Evolutionary conservation across 2,888 invertebrate genomes (phyloP).

Genomic region (Phalangium opilio): DNA sequence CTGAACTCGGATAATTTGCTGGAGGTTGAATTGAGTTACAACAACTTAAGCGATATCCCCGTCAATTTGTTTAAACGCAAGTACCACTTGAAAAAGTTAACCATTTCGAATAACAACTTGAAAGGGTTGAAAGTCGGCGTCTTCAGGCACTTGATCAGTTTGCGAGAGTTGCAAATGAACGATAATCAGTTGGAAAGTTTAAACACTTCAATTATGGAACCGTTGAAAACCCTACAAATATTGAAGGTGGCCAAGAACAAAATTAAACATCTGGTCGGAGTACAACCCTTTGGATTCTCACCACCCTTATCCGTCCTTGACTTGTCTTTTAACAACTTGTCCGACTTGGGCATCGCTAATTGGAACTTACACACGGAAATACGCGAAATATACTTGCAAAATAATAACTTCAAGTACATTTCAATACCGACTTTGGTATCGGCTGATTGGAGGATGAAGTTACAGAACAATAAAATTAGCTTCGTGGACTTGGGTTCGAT

Average conservation of each 20-base stretch:
- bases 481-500: background rate
- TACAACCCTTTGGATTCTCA: constrained; percentile 42
- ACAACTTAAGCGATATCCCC: constrained; percentile 4
- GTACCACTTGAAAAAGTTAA: constrained; percentile 9
- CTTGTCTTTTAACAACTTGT: constrained; percentile 46
- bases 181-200: constrained; percentile 10
- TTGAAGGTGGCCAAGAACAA: constrained; percentile 45
- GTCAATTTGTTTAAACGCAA: constrained; percentile 9
- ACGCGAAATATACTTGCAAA: constrained; percentile 16
- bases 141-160: constrained; percentile 9
- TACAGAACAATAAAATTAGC: background rate
- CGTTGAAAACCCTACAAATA: constrained; percentile 17
- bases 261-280: constrained; percentile 44
- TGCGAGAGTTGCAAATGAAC: constrained; percentile 9
- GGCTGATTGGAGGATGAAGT: background rate
- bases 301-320: constrained; percentile 52
- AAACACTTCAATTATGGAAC: constrained; percentile 10
- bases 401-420: constrained; percentile 14
- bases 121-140: constrained; percentile 7
- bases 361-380: constrained; percentile 18
- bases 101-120: constrained; percentile 12
- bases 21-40: constrained; percentile 18
- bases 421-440: constrained; percentile 7
- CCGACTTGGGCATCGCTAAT: constrained; percentile 41
- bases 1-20: constrained; percentile 14